Conservation (phyloP, 2,797 vertebrate genomes). For the Megaceryle alcyon region DNA sequence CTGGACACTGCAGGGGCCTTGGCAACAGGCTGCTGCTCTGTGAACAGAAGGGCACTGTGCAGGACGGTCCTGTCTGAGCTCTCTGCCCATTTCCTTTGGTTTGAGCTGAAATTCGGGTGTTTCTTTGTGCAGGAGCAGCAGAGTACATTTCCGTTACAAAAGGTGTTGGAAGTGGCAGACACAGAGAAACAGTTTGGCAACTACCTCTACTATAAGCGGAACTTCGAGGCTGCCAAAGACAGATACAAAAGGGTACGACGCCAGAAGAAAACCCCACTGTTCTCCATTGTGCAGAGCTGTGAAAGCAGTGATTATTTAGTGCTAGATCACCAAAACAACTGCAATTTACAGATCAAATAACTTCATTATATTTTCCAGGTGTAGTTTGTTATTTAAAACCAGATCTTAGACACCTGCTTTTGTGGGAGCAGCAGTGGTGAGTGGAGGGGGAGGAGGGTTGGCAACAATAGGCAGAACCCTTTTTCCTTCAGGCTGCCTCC, state of each 20-base stretch:
- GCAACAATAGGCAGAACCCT: background rate
- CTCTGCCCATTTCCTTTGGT: background rate
- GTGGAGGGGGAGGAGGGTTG: background rate
- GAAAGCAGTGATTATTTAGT: background rate
- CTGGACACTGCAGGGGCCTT: background rate
- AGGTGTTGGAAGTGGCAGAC: constrained; percentile 83
- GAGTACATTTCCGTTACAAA: constrained; percentile 78
- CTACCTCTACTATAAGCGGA: constrained; percentile 84
- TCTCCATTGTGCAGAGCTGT: background rate
- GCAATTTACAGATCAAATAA: background rate
- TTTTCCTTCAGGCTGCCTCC: background rate
- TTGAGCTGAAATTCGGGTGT: background rate
- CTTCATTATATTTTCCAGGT: background rate
- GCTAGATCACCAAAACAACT: background rate
- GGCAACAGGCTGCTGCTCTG: background rate
- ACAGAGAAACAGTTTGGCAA: constrained; percentile 90
- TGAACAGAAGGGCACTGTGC: background rate
- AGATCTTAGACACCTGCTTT: background rate
- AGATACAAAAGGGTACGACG: constrained; percentile 87
- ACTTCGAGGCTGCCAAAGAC: constrained; percentile 83
- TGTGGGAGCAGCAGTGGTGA: background rate
- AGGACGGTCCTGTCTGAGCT: background rate
- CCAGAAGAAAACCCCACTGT: background rate
- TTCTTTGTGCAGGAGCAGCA: constrained; percentile 84
- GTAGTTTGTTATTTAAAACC: background rate